Evolutionary conservation across 2,113 vertebrate species (phyloP), one percentile per base, ranked within the genome.

Genomic region (Muscicapa adusta): DNA sequence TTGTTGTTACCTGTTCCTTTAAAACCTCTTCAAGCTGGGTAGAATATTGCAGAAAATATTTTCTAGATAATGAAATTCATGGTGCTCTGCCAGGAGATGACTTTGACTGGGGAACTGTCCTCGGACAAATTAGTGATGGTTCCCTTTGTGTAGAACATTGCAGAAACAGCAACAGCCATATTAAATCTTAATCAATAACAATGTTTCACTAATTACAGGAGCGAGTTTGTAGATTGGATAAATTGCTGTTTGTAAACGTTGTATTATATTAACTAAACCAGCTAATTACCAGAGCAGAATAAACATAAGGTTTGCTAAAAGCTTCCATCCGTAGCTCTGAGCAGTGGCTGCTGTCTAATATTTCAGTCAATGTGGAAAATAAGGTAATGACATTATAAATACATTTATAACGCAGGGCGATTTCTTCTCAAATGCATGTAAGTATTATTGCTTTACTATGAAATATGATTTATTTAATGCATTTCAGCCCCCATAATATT

Each of bases 391-490:
- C 94, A 97, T 98, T 97, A 97, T 94, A 97, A 97, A 97, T 97
- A 94, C 93, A 94, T 98, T 98, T 97, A 96, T 97, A 98, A 97
- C 90, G 66, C 91, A 93, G 95, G 77, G 91, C 91, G 93, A 88
- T 98, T 97, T 96, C 95, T 97, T 97, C 91, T 96, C 24, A 98
- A 97, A 97, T 94, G 94, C 95, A 94, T 95, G 71, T 92, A 96
- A 97, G 96, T 97, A 90, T 98, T 98, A 97, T 96, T 97, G 97
- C 97, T 97, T 98, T 97, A 72, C 93, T 94, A 63, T 96, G 96
- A 97, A 97, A 97, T 97, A 97, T 96, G 96, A 97, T 97, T 98
- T 97, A 98, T 98, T 98, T 97, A 98, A 97, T 97, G 97, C 95
- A 96, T 97, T 97, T 96, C 95, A 97, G 83, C 95, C 96, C 91